These are phyloP conservation scores for Ypsolopha sequella DNA, from an alignment of 2,888 invertebrate genomes.

Conservation along the genomic window DNA sequence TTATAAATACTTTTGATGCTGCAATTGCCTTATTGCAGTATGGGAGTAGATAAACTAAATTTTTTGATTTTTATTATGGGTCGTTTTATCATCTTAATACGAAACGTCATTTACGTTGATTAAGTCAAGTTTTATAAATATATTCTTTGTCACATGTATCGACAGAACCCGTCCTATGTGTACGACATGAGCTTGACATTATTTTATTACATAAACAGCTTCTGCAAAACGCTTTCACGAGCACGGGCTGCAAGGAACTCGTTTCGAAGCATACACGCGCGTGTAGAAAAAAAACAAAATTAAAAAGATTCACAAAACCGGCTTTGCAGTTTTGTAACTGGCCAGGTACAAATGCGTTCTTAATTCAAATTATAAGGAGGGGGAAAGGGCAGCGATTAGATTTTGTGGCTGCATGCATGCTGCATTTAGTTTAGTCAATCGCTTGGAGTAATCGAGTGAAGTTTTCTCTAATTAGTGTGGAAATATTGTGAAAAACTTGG, in stretches of 20 bases:
- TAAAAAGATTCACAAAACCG: slow-evolving; percentile 1
- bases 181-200: no score
- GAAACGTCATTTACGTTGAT: no score
- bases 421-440: background rate
- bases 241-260: slow-evolving; percentile 1
- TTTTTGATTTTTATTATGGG: no score
- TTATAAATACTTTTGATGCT: no score
- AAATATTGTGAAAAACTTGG: background rate
- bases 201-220: slow-evolving; percentile 11
- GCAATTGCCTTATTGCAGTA: no score
- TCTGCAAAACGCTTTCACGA: slow-evolving; percentile 2
- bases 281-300: background rate
- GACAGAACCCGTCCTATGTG: no score
- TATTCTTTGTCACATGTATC: no score
- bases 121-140: no score
- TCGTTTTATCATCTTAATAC: no score
- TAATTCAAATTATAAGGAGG: background rate
- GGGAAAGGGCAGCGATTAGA: background rate
- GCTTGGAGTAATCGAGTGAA: background rate
- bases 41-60: no score
- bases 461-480: background rate
- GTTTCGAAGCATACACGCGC: background rate
- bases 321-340: slow-evolving; percentile 1
- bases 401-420: background rate
- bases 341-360: background rate